phyloP scores from a whole-genome alignment of 2,113 vertebrate species.

The Sardina pilchardus region DNA sequence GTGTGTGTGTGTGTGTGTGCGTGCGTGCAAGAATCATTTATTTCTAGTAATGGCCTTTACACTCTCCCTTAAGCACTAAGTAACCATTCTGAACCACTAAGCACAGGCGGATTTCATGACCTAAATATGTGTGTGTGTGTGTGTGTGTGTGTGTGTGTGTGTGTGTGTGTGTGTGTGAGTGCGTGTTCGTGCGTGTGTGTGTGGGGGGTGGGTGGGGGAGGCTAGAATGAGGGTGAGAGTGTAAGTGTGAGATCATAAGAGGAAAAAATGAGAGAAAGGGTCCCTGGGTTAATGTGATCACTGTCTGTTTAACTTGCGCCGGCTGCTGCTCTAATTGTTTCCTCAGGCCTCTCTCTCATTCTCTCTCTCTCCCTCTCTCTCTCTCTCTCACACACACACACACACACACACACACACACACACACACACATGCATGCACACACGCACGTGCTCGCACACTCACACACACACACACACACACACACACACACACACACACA shows the following conservation, averaged over 20 bases:
- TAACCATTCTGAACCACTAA: not conserved
- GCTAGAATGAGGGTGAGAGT: not conserved
- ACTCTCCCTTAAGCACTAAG: constrained; percentile 14
- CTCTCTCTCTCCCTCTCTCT: constrained; percentile 16
- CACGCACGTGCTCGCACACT: too few relatives aligned
- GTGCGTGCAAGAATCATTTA: not conserved
- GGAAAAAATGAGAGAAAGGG: constrained; percentile 3
- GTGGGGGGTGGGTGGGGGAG: too few relatives aligned
- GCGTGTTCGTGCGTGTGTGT: not conserved
- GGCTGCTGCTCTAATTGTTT: constrained; percentile 45
- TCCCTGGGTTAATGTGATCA: constrained; percentile 12
- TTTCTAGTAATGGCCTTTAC: constrained; percentile 14
- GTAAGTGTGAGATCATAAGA: not conserved
- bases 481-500: too few relatives aligned
- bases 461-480: not conserved
- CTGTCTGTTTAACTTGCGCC: constrained; percentile 6
- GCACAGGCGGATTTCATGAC: not conserved
- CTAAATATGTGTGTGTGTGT: constrained; percentile 8
- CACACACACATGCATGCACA: too few relatives aligned
- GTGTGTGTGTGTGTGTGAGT: not conserved
- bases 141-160: not conserved
- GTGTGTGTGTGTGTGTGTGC: not conserved
- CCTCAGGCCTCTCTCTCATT: constrained; percentile 41
- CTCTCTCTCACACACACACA: not conserved
- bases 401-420: not conserved